phyloP scores from a whole-genome alignment of 1,140 invertebrate genomes.

The Branchinecta lynchi region DNA sequence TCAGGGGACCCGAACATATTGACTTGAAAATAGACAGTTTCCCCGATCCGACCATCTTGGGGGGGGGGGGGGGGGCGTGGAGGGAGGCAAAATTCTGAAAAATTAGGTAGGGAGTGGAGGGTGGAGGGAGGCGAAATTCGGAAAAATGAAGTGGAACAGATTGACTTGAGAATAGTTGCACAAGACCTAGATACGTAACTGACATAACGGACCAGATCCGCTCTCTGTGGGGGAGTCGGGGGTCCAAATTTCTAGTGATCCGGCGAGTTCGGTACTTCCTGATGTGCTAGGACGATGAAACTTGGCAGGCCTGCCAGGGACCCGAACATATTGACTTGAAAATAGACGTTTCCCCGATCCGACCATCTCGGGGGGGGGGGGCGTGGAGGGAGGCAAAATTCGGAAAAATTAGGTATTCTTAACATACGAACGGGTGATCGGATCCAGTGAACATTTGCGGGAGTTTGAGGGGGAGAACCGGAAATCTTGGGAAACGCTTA shows the following conservation, averaged over 20 bases:
- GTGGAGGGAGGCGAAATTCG: too few species aligned
- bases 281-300: slow-evolving; percentile 2
- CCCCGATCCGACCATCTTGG: too few species aligned
- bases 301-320: neutral
- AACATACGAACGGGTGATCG: neutral
- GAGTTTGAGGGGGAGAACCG: slow-evolving; percentile 7
- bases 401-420: slow-evolving; percentile 7
- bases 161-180: too few species aligned
- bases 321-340: neutral
- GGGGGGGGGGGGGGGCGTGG: too few species aligned
- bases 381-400: neutral
- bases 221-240: too few species aligned
- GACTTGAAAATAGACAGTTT: too few species aligned
- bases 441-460: neutral
- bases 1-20: too few species aligned
- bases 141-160: too few species aligned
- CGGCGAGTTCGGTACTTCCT: neutral
- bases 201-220: too few species aligned
- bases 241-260: neutral
- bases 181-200: too few species aligned
- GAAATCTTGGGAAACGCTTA: neutral
- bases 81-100: too few species aligned
- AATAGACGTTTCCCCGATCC: neutral
- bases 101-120: too few species aligned
- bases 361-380: slow-evolving; percentile 5